Conservation (phyloP, 2,113 vertebrate genomes). For the Coptodon rendalli region DNA sequence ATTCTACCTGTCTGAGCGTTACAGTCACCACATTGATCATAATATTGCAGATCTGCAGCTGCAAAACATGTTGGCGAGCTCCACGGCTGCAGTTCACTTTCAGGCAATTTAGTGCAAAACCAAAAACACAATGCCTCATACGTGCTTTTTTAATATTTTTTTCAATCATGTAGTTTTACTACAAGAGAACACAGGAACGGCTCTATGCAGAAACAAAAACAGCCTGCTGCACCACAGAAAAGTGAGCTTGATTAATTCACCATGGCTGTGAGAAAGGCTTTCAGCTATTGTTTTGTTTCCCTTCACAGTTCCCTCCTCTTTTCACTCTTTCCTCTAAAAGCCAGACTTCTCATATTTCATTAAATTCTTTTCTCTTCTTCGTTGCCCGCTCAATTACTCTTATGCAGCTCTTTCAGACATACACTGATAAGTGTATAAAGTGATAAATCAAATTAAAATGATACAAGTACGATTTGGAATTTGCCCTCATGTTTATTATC, state of each 20-base stretch:
- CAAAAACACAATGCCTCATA: background rate
- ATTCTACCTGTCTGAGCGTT: background rate
- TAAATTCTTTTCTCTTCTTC: background rate
- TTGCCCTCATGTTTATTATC: background rate
- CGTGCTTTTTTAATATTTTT: background rate
- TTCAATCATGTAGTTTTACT: background rate
- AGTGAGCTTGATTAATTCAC: slow-evolving; percentile 31
- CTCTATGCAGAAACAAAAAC: background rate
- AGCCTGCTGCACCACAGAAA: background rate
- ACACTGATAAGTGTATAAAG: background rate
- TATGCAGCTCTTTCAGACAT: background rate
- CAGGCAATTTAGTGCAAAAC: background rate
- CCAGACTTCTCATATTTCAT: slow-evolving; percentile 25
- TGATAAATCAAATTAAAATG: background rate
- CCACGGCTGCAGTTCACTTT: background rate
- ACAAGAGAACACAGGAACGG: background rate
- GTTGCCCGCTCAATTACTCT: background rate
- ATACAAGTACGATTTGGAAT: background rate
- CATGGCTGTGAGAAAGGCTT: slow-evolving; percentile 35
- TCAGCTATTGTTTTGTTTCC: slow-evolving; percentile 28
- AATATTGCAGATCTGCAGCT: background rate
- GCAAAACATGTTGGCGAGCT: background rate
- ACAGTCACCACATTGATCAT: background rate
- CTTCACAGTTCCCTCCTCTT: background rate
- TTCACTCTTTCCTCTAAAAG: background rate